Percentiles rank a stretch among this genome's conserved stretches.
These are phyloP conservation scores for Sylvia borin DNA, from an alignment of 2,797 vertebrate species.

Conservation along the genomic window DNA sequence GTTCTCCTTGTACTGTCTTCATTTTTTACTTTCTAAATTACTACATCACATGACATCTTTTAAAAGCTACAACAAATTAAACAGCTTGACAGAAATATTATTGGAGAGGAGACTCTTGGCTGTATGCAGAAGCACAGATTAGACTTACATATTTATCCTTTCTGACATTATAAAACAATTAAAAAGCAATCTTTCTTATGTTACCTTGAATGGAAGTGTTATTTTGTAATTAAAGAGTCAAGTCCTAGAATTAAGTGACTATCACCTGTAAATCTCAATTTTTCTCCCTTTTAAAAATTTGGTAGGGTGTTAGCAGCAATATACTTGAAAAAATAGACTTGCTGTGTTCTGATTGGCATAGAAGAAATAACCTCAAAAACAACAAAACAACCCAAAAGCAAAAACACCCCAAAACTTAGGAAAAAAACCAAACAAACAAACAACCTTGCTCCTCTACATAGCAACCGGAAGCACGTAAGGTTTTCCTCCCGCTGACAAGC, in stretches of 20 bases:
- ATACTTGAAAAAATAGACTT: background rate
- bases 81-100: constrained; percentile 22
- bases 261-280: background rate
- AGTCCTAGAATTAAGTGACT: background rate
- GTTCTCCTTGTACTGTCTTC: background rate
- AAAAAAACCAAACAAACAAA: too few species aligned
- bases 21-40: constrained; percentile 17
- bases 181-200: background rate
- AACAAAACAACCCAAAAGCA: background rate
- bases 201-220: background rate
- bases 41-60: background rate
- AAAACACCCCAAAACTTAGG: background rate
- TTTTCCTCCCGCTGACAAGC: background rate
- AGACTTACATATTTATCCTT: constrained; percentile 26
- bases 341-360: background rate
- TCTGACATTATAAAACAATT: constrained; percentile 27
- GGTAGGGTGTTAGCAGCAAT: background rate
- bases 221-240: constrained; percentile 18
- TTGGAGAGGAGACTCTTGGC: background rate
- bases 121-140: background rate
- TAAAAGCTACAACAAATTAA: constrained; percentile 40
- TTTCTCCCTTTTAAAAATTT: background rate
- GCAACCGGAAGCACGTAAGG: background rate
- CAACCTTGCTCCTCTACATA: background rate
- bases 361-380: background rate